These are phyloP conservation scores for Siderastrea siderea DNA, from an alignment of 92 coral and sea anemone genomes.

Conservation along the genomic window DNA sequence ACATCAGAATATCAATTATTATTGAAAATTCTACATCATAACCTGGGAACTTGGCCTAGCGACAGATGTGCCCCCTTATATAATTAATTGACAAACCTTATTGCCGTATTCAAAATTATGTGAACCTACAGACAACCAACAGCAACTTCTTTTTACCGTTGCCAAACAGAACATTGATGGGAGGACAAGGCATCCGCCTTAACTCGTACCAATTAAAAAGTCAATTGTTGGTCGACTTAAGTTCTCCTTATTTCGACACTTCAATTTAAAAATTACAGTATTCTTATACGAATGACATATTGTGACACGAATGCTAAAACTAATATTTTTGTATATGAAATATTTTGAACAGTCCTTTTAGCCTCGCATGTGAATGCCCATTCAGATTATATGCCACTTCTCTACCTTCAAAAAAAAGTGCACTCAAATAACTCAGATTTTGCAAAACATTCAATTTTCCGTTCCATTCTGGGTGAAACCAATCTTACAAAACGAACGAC, in stretches of 20 bases:
- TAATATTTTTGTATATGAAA: neutral
- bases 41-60: slow-evolving; percentile 1
- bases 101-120: slow-evolving; percentile 1
- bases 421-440: neutral
- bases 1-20: slow-evolving; percentile 14
- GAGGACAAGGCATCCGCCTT: neutral
- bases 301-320: slow-evolving; percentile 12
- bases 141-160: neutral
- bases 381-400: neutral
- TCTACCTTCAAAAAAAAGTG: neutral
- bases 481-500: no score
- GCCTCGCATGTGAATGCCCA: neutral
- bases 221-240: no score
- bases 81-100: neutral
- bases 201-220: no score
- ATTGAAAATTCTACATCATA: neutral
- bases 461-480: no score
- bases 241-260: neutral
- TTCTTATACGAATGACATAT: neutral
- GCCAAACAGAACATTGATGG: neutral
- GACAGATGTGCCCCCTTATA: neutral
- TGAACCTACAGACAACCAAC: neutral
- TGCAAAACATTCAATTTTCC: no score
- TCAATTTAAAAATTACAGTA: neutral
- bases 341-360: neutral